These are phyloP conservation scores for Crocuta crocuta DNA, from an alignment of 2,113 vertebrate genomes.

Conservation along the genomic window DNA sequence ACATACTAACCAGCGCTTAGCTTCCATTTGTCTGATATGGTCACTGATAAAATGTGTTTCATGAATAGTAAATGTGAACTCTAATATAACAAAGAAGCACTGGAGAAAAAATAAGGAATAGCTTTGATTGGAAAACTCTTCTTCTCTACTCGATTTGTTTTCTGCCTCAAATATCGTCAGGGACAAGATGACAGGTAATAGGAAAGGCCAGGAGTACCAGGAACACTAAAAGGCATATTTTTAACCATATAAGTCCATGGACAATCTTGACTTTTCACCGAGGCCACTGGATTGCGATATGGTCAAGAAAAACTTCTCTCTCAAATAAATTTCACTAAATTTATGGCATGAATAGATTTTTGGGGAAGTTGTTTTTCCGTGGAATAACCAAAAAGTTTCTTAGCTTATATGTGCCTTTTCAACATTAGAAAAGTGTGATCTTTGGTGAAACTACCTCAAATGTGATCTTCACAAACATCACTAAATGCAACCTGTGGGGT, in stretches of 20 bases:
- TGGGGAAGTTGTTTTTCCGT: background rate
- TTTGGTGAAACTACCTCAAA: background rate
- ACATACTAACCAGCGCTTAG: constrained; percentile 77
- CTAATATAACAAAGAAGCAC: constrained; percentile 65
- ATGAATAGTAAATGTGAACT: constrained; percentile 84
- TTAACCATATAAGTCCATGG: background rate
- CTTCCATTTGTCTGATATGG: constrained; percentile 86
- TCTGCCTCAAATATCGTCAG: background rate
- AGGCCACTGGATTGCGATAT: background rate
- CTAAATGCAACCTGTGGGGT: background rate
- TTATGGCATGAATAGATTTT: background rate
- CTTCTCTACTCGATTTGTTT: background rate
- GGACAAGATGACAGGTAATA: constrained; percentile 29
- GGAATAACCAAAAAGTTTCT: background rate
- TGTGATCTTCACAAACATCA: background rate
- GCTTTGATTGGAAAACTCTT: constrained; percentile 11
- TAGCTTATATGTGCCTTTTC: background rate
- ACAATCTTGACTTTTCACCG: background rate
- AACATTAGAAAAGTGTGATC: background rate
- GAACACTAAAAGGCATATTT: background rate
- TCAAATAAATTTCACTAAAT: background rate
- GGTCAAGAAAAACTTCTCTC: background rate
- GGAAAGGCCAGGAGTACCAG: background rate
- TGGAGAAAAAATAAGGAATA: constrained; percentile 2
- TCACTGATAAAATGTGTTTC: constrained; percentile 87